Evolutionary conservation across 2,888 invertebrate species (phyloP).

Genomic region (Lamellibrachia satsuma): DNA sequence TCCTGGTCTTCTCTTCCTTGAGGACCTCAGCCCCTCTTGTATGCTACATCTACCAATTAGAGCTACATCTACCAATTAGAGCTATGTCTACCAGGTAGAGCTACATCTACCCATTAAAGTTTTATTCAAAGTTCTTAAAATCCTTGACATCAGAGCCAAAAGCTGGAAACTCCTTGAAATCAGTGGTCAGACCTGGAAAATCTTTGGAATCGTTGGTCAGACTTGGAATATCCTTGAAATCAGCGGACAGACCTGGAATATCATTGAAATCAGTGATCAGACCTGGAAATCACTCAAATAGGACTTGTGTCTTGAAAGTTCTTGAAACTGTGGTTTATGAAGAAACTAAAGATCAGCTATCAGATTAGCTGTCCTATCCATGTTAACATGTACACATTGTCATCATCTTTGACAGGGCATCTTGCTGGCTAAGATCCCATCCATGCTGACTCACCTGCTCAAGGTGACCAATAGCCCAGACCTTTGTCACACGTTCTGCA

Average conservation of each 20-base stretch:
- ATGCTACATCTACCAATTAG: no score
- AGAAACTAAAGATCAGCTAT: no score
- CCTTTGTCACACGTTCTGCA: neutral
- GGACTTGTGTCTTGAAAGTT: neutral
- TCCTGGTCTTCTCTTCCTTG: neutral
- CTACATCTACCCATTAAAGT: no score
- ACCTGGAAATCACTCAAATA: neutral
- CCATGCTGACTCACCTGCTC: slow-evolving; percentile 20
- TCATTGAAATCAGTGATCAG: no score
- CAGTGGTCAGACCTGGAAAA: neutral
- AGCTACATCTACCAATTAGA: no score
- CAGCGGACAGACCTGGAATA: neutral
- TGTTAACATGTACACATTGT: neutral
- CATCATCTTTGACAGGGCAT: slow-evolving; percentile 22
- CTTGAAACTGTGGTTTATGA: neutral
- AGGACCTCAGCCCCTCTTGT: neutral
- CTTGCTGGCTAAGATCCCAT: slow-evolving; percentile 25
- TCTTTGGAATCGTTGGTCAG: neutral
- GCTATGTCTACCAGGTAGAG: no score
- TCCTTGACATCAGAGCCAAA: neutral
- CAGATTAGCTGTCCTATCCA: no score
- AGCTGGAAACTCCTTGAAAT: neutral
- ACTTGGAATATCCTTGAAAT: neutral
- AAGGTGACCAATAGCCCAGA: neutral
- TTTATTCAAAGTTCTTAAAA: neutral